Conservation (phyloP, 1,140 invertebrate species). For the Bombus pyrosoma region DNA sequence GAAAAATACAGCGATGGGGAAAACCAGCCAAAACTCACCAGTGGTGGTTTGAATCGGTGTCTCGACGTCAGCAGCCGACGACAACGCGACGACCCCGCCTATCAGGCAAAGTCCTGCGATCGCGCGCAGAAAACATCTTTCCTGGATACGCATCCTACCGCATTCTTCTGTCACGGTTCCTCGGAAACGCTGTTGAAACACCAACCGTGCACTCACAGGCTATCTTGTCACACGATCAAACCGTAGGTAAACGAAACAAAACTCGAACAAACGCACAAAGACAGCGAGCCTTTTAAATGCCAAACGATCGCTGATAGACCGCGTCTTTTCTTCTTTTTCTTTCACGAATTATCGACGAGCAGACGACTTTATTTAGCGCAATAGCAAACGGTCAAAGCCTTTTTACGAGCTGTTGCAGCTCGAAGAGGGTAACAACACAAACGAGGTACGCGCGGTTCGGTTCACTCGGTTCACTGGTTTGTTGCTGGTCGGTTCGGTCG, state of each 20-base stretch:
- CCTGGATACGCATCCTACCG: slow-evolving; percentile 78
- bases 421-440: neutral
- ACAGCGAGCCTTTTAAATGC: too few species aligned
- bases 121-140: slow-evolving; percentile 74
- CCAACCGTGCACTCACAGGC: slow-evolving; percentile 4
- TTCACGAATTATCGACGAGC: neutral
- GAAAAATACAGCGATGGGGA: neutral
- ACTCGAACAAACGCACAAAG: neutral
- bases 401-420: too few species aligned
- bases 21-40: slow-evolving; percentile 37
- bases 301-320: neutral
- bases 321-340: too few species aligned
- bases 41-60: slow-evolving; percentile 12
- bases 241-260: neutral
- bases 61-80: slow-evolving; percentile 39
- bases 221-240: neutral
- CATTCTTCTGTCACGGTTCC: slow-evolving; percentile 71
- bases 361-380: too few species aligned
- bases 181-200: slow-evolving; percentile 38
- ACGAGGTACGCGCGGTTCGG: neutral
- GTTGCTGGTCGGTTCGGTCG: slow-evolving; percentile 44
- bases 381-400: too few species aligned
- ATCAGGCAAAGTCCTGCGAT: slow-evolving; percentile 71
- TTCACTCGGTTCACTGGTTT: slow-evolving; percentile 21
- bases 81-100: slow-evolving; percentile 55